Base-by-base conservation (phyloP, 2,797 vertebrate species). In the Sandelia bainsii region DNA sequence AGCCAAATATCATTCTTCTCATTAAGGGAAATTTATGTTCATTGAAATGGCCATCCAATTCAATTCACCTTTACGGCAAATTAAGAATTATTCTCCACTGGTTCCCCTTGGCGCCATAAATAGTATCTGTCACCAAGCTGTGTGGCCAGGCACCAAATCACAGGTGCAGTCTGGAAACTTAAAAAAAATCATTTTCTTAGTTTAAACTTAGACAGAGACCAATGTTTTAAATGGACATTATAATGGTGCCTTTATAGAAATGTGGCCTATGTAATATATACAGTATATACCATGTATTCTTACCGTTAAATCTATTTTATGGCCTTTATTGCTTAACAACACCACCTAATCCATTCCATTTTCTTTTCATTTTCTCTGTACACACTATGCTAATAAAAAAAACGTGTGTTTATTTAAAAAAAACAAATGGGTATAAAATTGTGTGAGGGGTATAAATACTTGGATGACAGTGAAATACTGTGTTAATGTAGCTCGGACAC, bases 61-160 rank as follows among this genome's bases (percentile, higher is more conserved):
- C 81, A 88, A 85, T 89, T 91, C 85, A 89, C 87, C 89, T 93
- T 88, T 83, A 89, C 53, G 69, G 82, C 72, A 87, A 89, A 89
- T 87, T 83, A 82, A 77, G 86, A 88, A 86, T 82, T 71, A 87
- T 82, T 82, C 63, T 83, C 78, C 73, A 62, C 72, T 10, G 44
- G 60, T 58, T 82, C 83, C 62, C 74, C 51, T 72, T 27, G 69
- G 79, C 27, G 22, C 49, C 76, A 82, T 85, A 79, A 80, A 82
- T 84, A 79, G 22, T 39, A 20, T 56, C 62, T 66, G 78, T 76
- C 25, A 58, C 58, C 65, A 69, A 44, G 64, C 56, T 49, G 42
- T 49, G 71, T 22, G 56, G 48, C 51, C 27, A 53, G 25, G 68
- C 69, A 50, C n/a, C 12, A 71, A 64, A 82, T 56, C 34, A 39